These are phyloP conservation scores for Pao palembangensis DNA, from an alignment of 2,113 vertebrate genomes.

Conservation along the genomic window DNA sequence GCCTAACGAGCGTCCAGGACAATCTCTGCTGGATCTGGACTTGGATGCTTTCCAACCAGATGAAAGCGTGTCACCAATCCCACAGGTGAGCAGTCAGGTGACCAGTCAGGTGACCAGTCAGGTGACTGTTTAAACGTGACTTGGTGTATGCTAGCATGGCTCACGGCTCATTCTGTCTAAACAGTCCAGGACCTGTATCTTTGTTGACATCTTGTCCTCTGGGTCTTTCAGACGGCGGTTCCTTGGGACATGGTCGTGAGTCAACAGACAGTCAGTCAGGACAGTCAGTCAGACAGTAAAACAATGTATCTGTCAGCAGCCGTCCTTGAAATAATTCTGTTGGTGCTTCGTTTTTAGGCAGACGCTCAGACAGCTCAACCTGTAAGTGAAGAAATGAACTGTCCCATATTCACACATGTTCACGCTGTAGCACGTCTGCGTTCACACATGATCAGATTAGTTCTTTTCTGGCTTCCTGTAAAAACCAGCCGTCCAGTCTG, in stretches of 20 bases:
- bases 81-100: constrained; percentile 58
- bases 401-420: not conserved
- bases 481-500: not conserved
- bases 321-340: not conserved
- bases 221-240: constrained; percentile 77
- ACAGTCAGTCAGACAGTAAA: not conserved
- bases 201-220: constrained; percentile 9
- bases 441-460: not conserved
- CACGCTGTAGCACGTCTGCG: not conserved
- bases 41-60: constrained; percentile 96
- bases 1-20: constrained; percentile 76
- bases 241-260: constrained; percentile 98
- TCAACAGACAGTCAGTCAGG: constrained; percentile 44
- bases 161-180: no score
- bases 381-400: constrained; percentile 78
- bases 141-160: no score
- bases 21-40: constrained; percentile 93
- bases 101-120: not conserved
- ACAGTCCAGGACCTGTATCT: no score
- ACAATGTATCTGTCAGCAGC: not conserved
- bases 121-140: not conserved
- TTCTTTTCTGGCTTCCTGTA: not conserved
- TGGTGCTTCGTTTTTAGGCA: constrained; percentile 67
- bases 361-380: constrained; percentile 81
- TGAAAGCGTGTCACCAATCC: constrained; percentile 66